Evolutionary conservation across 2,113 vertebrate species (phyloP).

Genomic region (Leucosticte australis): DNA sequence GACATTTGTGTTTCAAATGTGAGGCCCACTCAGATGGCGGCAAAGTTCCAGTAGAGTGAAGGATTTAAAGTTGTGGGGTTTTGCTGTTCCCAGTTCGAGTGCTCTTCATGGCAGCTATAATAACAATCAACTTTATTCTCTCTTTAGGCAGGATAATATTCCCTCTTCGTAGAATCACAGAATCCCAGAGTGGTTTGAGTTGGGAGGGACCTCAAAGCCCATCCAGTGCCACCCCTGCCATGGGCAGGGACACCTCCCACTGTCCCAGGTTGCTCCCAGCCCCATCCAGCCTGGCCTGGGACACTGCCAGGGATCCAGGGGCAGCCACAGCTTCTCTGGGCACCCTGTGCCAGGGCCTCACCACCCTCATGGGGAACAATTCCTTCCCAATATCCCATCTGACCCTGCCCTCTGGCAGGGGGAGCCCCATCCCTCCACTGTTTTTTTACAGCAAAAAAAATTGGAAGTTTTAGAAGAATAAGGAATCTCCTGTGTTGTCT

Average conservation of each 20-base stretch:
- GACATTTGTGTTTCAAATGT: background rate
- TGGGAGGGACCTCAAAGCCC: background rate
- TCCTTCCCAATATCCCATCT: background rate
- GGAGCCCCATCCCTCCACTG: background rate
- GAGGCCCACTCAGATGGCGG: background rate
- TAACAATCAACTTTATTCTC: background rate
- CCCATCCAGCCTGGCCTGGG: rapidly evolving
- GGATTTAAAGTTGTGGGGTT: background rate
- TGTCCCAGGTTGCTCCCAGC: rapidly evolving
- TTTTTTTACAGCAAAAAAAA: background rate
- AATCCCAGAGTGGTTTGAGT: background rate
- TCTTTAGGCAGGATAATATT: background rate
- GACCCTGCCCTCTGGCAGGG: background rate
- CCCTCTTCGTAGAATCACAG: background rate
- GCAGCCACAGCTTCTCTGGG: background rate
- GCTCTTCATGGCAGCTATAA: background rate
- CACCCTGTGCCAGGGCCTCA: background rate
- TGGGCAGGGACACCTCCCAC: background rate
- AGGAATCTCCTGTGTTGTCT: background rate
- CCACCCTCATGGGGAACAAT: background rate
- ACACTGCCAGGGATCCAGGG: background rate
- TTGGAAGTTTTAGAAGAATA: background rate
- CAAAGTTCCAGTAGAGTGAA: background rate
- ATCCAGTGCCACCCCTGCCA: background rate
- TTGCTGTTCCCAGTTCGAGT: background rate